Percentiles rank a stretch among this genome's conserved stretches.
Conservation (phyloP, 23 tunicate species). For the Corella eumyota region DNA sequence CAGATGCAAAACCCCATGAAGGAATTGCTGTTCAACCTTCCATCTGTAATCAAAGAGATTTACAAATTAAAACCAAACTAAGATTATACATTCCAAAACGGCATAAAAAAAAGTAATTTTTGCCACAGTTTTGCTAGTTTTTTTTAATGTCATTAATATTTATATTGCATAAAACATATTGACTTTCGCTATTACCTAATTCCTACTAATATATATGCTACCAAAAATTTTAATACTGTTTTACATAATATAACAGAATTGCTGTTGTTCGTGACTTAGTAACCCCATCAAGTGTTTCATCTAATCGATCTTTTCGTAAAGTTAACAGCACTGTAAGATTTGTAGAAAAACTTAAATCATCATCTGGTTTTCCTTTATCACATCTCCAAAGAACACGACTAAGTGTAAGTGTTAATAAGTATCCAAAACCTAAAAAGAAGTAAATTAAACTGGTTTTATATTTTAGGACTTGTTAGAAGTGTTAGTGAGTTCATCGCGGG, state of each 20-base stretch:
- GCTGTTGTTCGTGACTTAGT: slow-evolving; percentile 48
- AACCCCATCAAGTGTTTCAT: slow-evolving; percentile 67
- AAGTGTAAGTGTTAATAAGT: too few relatives aligned
- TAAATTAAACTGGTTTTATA: too few relatives aligned
- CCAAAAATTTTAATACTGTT: too few relatives aligned
- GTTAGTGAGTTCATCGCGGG: slow-evolving; percentile 19
- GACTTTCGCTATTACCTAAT: too few relatives aligned
- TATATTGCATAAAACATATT: too few relatives aligned
- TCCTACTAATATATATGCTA: too few relatives aligned
- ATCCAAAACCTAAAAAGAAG: too few relatives aligned
- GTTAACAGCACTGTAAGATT: slow-evolving; percentile 37
- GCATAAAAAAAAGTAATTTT: slow-evolving; percentile 20
- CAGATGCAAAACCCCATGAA: slow-evolving; percentile 35
- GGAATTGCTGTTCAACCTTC: slow-evolving; percentile 36
- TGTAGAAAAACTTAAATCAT: slow-evolving; percentile 66
- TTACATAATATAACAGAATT: too few relatives aligned
- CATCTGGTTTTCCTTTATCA: slow-evolving; percentile 30
- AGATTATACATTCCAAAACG: slow-evolving; percentile 41
- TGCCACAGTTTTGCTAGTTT: too few relatives aligned
- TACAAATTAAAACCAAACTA: slow-evolving; percentile 44
- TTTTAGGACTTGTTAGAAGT: slow-evolving; percentile 27
- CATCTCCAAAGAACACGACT: slow-evolving; percentile 40
- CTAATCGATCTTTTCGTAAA: slow-evolving; percentile 64
- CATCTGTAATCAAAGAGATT: slow-evolving; percentile 57
- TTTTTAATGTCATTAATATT: too few relatives aligned